phyloP scores from a whole-genome alignment of 2,113 vertebrate genomes.

The Paradoxurus hermaphroditus region DNA sequence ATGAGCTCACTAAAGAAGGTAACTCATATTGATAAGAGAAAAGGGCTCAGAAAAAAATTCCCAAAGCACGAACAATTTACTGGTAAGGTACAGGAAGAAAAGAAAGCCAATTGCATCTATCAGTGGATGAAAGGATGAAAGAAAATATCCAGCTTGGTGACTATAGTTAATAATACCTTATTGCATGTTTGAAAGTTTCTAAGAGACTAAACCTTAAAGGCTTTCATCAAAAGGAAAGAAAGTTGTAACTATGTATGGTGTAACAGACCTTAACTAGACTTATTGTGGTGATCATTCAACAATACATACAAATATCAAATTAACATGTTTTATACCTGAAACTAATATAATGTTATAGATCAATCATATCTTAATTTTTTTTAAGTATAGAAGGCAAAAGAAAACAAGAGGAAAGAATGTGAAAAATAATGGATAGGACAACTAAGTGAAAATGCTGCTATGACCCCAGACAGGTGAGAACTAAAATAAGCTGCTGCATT shows the following conservation, averaged over 20 bases:
- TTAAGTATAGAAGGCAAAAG: neutral
- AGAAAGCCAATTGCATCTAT: neutral
- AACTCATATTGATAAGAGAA: neutral
- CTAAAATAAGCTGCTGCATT: neutral
- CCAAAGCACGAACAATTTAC: neutral
- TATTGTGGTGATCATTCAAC: neutral
- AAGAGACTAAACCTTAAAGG: neutral
- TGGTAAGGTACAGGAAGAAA: neutral
- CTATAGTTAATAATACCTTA: neutral
- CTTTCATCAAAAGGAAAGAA: neutral
- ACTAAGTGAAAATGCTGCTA: neutral
- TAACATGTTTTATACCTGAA: neutral
- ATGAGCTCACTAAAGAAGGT: neutral
- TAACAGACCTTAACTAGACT: neutral
- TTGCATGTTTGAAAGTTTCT: neutral
- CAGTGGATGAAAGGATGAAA: neutral
- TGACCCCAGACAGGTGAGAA: neutral
- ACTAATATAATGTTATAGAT: neutral
- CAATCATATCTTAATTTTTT: neutral
- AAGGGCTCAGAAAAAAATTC: neutral
- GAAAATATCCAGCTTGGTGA: no score
- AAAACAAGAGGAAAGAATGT: neutral
- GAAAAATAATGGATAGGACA: neutral
- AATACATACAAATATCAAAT: neutral
- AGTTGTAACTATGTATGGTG: neutral